Conservation (phyloP, 2,797 vertebrate species). For the Helostoma temminkii region DNA sequence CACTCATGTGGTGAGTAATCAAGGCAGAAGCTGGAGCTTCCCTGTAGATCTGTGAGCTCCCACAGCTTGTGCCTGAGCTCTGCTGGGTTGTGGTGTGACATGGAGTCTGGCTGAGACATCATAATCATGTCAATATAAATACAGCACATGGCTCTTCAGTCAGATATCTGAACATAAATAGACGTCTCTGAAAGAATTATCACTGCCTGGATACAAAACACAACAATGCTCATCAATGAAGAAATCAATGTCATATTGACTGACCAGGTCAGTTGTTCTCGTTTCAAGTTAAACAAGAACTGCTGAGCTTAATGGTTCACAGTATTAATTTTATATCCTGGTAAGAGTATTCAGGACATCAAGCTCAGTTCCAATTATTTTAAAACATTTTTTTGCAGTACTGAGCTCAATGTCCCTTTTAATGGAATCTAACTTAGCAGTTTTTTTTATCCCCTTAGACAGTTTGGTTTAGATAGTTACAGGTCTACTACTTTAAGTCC, state of each 20-base stretch:
- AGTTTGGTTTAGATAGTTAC: too few relatives aligned
- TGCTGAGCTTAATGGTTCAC: constrained; percentile 18
- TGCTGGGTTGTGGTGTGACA: constrained; percentile 20
- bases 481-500: too few relatives aligned
- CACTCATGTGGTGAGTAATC: constrained; percentile 48
- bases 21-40: constrained; percentile 19
- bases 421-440: neutral
- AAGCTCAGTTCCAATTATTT: neutral
- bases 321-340: constrained; percentile 2
- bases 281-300: constrained; percentile 48
- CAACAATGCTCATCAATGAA: constrained; percentile 25
- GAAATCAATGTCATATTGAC: constrained; percentile 66
- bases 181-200: constrained; percentile 36
- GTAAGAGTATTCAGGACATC: neutral
- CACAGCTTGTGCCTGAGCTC: constrained; percentile 2
- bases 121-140: constrained; percentile 32
- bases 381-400: neutral
- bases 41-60: neutral
- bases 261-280: constrained; percentile 58
- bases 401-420: neutral
- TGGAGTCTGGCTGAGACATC: constrained; percentile 18
- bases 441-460: neutral
- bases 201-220: constrained; percentile 23
- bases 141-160: constrained; percentile 8
- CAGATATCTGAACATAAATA: constrained; percentile 38